Evolutionary conservation across 23 tunicate genomes (phyloP).

Genomic region (Diplosoma virens): DNA sequence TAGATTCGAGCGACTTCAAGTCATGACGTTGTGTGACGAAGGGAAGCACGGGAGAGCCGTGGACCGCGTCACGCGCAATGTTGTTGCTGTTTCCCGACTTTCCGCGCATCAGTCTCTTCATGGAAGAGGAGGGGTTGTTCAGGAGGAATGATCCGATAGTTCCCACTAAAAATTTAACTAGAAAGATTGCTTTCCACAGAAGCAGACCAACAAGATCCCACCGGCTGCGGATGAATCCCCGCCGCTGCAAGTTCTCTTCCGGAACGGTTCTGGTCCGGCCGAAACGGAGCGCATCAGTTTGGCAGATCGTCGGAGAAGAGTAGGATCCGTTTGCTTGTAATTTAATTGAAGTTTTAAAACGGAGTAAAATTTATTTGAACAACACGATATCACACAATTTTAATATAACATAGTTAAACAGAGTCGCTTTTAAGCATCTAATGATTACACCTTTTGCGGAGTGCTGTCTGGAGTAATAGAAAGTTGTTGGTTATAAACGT

Average conservation of each 20-base stretch:
- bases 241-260: constrained; percentile 32
- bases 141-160: constrained; percentile 41
- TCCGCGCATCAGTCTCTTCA: constrained; percentile 52
- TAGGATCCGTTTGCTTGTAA: too few species aligned
- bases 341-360: too few species aligned
- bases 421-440: too few species aligned
- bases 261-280: constrained; percentile 39
- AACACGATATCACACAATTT: too few species aligned
- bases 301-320: not conserved
- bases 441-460: constrained; percentile 50
- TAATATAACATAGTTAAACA: too few species aligned
- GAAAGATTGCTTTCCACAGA: too few species aligned
- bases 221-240: constrained; percentile 36
- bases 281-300: constrained; percentile 42
- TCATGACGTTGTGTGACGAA: constrained; percentile 69
- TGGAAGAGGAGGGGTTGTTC: constrained; percentile 48
- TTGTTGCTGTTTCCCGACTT: constrained; percentile 49
- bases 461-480: constrained; percentile 49
- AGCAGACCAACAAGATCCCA: not conserved
- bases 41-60: constrained; percentile 41
- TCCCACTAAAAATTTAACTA: constrained; percentile 1
- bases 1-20: constrained; percentile 52
- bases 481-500: constrained; percentile 12
- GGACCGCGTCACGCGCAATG: constrained; percentile 49
- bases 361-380: too few species aligned